A percentile compares a stretch with the other conserved stretches of the same genome.
phyloP scores from a whole-genome alignment of 1,140 invertebrate genomes.

The Caenorhabditis brenneri region DNA sequence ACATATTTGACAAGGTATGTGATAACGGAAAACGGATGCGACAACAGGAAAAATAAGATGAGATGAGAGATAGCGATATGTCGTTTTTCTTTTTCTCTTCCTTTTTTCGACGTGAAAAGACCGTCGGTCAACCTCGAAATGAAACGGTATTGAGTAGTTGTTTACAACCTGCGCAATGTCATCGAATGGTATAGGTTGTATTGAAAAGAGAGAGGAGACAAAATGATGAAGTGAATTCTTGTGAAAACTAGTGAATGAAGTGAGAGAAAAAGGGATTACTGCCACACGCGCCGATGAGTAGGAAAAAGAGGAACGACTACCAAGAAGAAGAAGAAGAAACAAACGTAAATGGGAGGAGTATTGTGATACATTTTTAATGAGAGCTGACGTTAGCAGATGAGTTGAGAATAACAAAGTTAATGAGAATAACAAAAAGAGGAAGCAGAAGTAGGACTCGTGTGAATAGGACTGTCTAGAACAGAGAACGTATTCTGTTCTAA shows the following conservation, averaged over 20 bases:
- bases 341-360: neutral
- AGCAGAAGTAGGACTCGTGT: too few relatives aligned
- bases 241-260: neutral
- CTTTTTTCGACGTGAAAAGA: neutral
- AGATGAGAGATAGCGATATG: neutral
- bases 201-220: neutral
- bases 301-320: neutral
- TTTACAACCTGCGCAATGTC: slow-evolving; percentile 9
- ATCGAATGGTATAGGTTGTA: neutral
- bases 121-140: neutral
- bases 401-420: too few relatives aligned
- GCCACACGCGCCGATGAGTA: neutral
- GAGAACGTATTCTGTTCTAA: too few relatives aligned
- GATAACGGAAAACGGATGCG: neutral
- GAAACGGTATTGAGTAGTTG: slow-evolving; percentile 9
- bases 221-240: neutral
- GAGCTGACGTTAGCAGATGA: neutral
- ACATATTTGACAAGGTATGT: neutral
- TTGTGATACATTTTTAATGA: neutral
- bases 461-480: too few relatives aligned
- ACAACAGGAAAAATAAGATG: neutral
- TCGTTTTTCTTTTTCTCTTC: neutral
- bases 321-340: too few relatives aligned
- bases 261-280: slow-evolving; percentile 38
- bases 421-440: too few relatives aligned